Evolutionary conservation across 53 echinoderm and acorn worm genomes (phyloP), one percentile per base, ranked within the genome.

Genomic region (Temnopleurus reevesii): DNA sequence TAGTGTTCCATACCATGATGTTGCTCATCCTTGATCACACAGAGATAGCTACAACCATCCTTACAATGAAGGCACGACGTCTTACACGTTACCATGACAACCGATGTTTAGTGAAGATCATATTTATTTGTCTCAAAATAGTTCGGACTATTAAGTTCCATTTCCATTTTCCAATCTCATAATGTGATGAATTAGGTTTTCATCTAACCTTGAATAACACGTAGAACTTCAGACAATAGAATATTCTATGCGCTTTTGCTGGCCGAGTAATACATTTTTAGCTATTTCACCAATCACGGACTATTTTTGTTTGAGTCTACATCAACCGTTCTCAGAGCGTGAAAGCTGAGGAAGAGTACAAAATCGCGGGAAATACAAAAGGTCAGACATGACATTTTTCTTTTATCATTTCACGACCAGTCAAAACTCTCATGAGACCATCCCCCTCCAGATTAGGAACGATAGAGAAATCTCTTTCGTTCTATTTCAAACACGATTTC

Each of bases 401-500:
- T n/a, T 65, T 38, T 19, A 34, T 65, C 65, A 65, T 65, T 19
- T 65, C 8, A 18, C 65, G 36, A 65, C n/a, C 65, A 19, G 38
- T 5, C 19, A 36, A 36, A 65, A 4, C 38, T 27, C 65, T 65
- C 36, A 19, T 0, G 65, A 65, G 65, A 65, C n/a, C 19, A 35
- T 36, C 0, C 65, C 65, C 35, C 65, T 65, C 60, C 12, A 18
- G 65, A 65, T 35, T 65, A 7, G 19, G 12, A 21, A 71, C 64
- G 30, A 31, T 4, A 12, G 31, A 33, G 23, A 38, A 71, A 71
- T 71, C 43, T 41, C 43, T 38, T 8, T 71, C 43, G 23, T 71
- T 71, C 38, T n/a, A 71, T 41, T 71, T 71, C 71, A 71, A 71
- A 71, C 71, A 71, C 71, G 71, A 71, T n/a, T 21, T 71, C 71